Base-by-base conservation (phyloP, 2,888 invertebrate genomes). In the Apodemia zela region DNA sequence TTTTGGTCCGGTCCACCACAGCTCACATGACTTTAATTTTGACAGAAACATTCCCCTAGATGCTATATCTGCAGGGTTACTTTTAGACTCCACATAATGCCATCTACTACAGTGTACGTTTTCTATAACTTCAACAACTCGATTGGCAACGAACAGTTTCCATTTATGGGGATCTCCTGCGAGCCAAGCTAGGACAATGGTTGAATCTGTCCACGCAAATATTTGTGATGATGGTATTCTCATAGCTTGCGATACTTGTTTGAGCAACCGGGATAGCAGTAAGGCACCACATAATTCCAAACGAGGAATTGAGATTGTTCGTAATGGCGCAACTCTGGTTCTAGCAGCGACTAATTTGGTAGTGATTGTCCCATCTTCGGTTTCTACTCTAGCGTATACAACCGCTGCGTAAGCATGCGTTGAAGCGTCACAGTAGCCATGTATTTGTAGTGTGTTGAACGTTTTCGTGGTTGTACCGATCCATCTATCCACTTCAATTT, bases 61-160 rank as follows among this genome's bases (percentile, higher is more conserved):
- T 1, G 71, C 71, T 18, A 67, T 45, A 58, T 72, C 71, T 0
- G 72, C 72, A 17, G 73, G 71, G 42, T 73, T 72, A 0, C 69
- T 60, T 11, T 59, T 18, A 3, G 71, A 69, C 8, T 60, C 49
- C 5, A 72, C 71, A 59, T 71, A 70, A 47, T 59, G 65, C 70
- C 71, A 72, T 13, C 65, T 62, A 3, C 33, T 63, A 18, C 61
- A 64, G 29, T 61, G 61, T 33, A 62, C 25, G 18, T 67, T 47
- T 17, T 68, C 63, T 25, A 63, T 18, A 17, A 71, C 71, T 63
- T 73, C 68, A 10, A 69, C 67, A 25, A 65, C 60, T 25, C 67
- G 58, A 29, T 67, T 68, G 7, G 68, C 68, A 3, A 73, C 69
- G 18, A 72, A 73, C 21, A 66, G 62, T n/a, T 73, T 70, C 72